Base-by-base conservation (phyloP, 2,888 invertebrate species). In the Boloria euphrosyne region DNA sequence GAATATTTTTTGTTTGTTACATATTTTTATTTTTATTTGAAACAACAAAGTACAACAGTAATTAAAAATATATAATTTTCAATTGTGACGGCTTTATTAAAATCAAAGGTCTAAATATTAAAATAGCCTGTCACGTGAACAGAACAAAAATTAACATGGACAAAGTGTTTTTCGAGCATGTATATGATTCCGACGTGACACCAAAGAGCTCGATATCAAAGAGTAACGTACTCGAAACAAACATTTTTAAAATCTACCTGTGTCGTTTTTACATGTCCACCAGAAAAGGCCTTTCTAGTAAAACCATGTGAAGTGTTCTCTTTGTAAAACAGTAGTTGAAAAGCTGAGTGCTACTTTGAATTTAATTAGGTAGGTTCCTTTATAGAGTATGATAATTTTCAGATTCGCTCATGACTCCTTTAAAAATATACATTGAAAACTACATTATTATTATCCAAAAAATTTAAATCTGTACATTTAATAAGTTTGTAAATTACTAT, bases 171-270 rank as follows among this genome's bases (percentile, higher is more conserved):
- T 74, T 75, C 72, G 73, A 74, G 74, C 76, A 75, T 82, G 80
- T 74, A 76, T 79, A 74, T 81, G 82, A 84, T 81, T 78, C 75
- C 74, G 76, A 72, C 76, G 71, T 80, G 82, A 79, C 81, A 79
- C 74, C 78, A 77, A 81, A 83, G 75, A 76, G 78, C 75, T 74
- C 78, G 78, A 79, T 82, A 82, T 84, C 87, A 86, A 87, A 87
- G 85, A 78, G 76, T 72, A 74, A 72, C 71, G 72, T 69, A 17
- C 59, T 59, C 59, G 59, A 14, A 75, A 76, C 84, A 79, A 80
- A 80, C 78, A 77, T 79, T 82, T 83, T 79, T 74, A 79, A 85
- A 77, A 73, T 72, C 70, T 70, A 66, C 69, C 73, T 72, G 66
- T 68, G 66, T 70, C 73, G 78, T 78, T 84, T 86, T 85, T 73